Base-by-base conservation (phyloP, 2,888 invertebrate species). In the Chalcosyrphus nemorum region DNA sequence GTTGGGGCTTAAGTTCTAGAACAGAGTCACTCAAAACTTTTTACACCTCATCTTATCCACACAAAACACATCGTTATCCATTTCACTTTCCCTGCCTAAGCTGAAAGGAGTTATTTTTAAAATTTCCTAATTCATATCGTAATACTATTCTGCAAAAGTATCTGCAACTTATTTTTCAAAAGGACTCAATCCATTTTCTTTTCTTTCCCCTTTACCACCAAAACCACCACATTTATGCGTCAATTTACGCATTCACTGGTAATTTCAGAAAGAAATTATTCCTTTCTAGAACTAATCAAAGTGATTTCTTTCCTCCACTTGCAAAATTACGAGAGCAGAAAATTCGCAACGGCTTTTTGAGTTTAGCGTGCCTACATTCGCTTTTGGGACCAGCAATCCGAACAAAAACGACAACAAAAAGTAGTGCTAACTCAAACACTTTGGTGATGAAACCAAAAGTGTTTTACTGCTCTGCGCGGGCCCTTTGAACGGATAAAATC, bases 271-370 rank as follows among this genome's bases (percentile, higher is more conserved):
- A 45, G 74, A 80, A 84, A 80, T 80, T 75, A 84, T 75, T 84
- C 80, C 84, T 38, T 84, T 84, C 68, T 65, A 80, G 84, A 84
- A 80, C 84, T 80, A 84, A 84, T 84, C 80, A 78, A 84, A 84
- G 84, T 74, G 80, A 80, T 82, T 72, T 78, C 72, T 56, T 72
- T 68, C 82, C 77, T 61, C 54, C 82, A 72, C 84, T 84, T 75
- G 68, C 65, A 80, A 84, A 78, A 80, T 43, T 80, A 84, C 80
- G 74, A 80, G 68, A 38, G 43, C 84, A 84, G 70, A 84, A 84
- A 84, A 84, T 84, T 84, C 70, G 80, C 74, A 74, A 80, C 74
- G 80, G 70, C 41, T 63, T 78, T 84, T 72, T 74, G 57, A 70
- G 35, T 38, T 41, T 50, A 74, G 68, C 71, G 77, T 71, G 76